Base-by-base conservation (phyloP, 2,888 invertebrate species). In the Crepidodera aurea region DNA sequence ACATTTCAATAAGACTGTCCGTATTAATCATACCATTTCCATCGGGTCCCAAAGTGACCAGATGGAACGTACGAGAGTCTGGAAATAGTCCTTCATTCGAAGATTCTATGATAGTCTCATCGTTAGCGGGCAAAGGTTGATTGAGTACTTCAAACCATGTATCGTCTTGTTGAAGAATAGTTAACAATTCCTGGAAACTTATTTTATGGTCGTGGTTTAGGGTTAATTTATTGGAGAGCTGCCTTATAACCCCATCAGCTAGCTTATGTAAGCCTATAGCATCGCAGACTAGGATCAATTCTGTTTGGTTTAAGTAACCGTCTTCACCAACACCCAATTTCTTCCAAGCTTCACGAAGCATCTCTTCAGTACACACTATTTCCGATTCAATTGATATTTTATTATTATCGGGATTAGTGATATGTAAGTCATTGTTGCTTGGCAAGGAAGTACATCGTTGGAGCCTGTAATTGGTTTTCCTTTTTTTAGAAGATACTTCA, bases 191-290 rank as follows among this genome's bases (percentile, higher is more conserved):
- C 64, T 87, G 84, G 73, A 90, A 87, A 69, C 85, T 87, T 60
- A 90, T 88, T 68, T 83, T 82, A 16, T 87, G 87, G 75, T 89
- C 87, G 59, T 83, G 83, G 73, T 88, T 87, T 48, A 84, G 79
- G 70, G 87, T 86, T 44, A 90, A 79, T 72, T 88, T 88, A 62
- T 86, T 85, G 73, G 90, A 90, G 50, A 90, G 82, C 74, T 88
- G 87, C 66, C 86, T 73, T 50, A 84, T 81, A 70, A 90, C 88
- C 77, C 87, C 86, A 69, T 86, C 85, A 13, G 88, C 86, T 77
- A 88, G 82, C 69, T 85, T 84, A 69, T 87, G 86, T 78, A 88
- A 84, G 58, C 89, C 89, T 63, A 89, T 87, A 64, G 87, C 87
- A 73, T 87, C 84, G 75, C 88, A 90, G 51, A 90, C 87, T 65